Evolutionary conservation across 1,140 invertebrate species (phyloP), one percentile per base, ranked within the genome.

Genomic region (Aphaenogaster ashmeadi): DNA sequence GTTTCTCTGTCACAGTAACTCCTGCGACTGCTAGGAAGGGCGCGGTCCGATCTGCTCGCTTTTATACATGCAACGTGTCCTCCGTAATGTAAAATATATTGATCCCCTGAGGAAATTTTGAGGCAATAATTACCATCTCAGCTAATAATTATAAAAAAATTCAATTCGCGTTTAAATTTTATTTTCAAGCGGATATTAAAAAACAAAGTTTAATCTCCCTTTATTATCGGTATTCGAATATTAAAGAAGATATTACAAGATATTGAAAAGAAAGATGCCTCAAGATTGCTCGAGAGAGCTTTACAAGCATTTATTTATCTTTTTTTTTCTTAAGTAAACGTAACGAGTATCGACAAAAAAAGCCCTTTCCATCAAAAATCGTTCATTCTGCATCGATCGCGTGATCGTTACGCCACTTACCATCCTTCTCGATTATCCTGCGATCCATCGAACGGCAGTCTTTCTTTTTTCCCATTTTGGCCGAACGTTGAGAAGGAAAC

Each of bases 401-500:
- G 52, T 74, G 52, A 83, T 47, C 41, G 52, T 85, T 77, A 74
- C 81, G 71, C 72, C 62, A 79, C 52, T 86, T 86, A 58, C 4
- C 50, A 27, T 80, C 18, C 58, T 72, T 44, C 36, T 86, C 41
- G 62, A 86, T 80, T 50, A 67, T 67, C 75, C 56, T 56, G 50
- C 62, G 58, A 64, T 56, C 47, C 27, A 38, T 67, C 27, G 79
- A n/a, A 58, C 47, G 71, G 15, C n/a, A 27, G 47, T 38, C 15
- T 67, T 71, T 18, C n/a, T 66, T 84, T 78, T 84, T 84, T 84
- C 33, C 50, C 66, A 60, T 36, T 74, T 62, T 58, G 44, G 58
- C 67, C n/a, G 44, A 84, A 87, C 79, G 67, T 72, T 33, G 67
- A 33, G 67, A 13, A 84, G 79, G 58, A 84, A 87, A 87, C 38